Base-by-base conservation (phyloP, 2,888 invertebrate genomes). In the Dynastes maya region DNA sequence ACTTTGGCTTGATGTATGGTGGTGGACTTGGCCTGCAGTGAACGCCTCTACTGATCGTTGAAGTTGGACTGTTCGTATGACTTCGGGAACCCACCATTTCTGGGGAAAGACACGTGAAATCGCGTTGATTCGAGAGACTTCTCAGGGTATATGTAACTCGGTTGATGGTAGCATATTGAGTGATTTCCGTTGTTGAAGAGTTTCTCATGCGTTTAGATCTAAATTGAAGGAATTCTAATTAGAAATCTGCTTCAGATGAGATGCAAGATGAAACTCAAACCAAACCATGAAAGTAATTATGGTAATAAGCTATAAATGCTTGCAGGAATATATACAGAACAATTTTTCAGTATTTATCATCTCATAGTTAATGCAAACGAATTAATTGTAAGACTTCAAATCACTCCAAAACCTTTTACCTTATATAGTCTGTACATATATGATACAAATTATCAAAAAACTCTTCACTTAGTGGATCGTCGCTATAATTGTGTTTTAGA, bases 361-460 rank as follows among this genome's bases (percentile, higher is more conserved):
- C 13, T 32, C 63, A 3, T 29, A 63, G 27, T n/a, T 32, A 63
- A 63, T 13, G 63, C 63, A 74, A 74, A 45, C 22, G 6, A 61
- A 27, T 74, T 63, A 74, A 74, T 74, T 68, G 4, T 49, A 27
- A 55, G 55, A 45, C 27, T 74, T 37, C 29, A 51, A 55, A 65
- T 45, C 77, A 77, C 79, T 64, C 71, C 77, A 79, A 79, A 79
- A 76, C 63, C 22, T 22, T 68, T 86, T 87, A 89, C 89, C 89
- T 88, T 82, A 84, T 86, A 87, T 90, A 91, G 86, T 94, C 93
- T 86, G 92, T 91, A 89, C 94, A 95, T 86, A 94, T 91, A 87
- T 94, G 93, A 90, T 93, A 94, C 85, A 95, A 91, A 85, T 92
- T 92, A 82, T 92, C 89, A 88, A 95, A 91, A 90, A 92, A 95